Evolutionary conservation across 2,888 invertebrate genomes (phyloP), one percentile per base, ranked within the genome.

Genomic region (Drosophila eohydei): DNA sequence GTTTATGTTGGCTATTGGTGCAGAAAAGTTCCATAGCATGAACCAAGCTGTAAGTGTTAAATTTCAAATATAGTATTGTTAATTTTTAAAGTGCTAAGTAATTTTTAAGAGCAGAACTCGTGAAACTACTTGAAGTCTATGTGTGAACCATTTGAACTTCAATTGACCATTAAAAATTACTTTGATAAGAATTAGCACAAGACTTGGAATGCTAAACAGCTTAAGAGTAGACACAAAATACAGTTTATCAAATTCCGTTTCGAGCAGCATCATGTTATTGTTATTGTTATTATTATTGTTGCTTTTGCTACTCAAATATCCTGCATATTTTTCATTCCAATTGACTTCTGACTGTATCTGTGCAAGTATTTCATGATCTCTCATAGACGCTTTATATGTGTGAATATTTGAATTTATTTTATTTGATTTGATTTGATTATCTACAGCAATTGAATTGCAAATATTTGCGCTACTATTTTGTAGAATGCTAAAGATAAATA

Each of bases 401-500:
- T 30, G 6, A 8, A 8, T 50, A 59, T 58, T 69, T 54, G 59
- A 74, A 78, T 65, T 69, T 71, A 65, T 79, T 77, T 72, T 26
- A 71, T 78, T 73, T 71, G 51, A 64, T 74, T 73, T 71, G 51
- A 64, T 74, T 80, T 57, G 62, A 61, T 71, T 63, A 75, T 62
- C 50, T 58, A 60, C 28, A 76, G 72, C 80, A 88, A 89, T 89
- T 89, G 89, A 89, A 83, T 90, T 87, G 88, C 88, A 84, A 89
- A 83, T 83, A 87, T 84, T 81, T 83, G 74, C 54, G 67, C 61
- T 66, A 88, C 81, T 80, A 73, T 80, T 77, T 68, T 59, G 55
- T 71, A 63, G 64, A 66, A 67, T 72, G 52, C 66, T 72, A 72
- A 68, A 79, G 70, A 58, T 71, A 82, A 82, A 82, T 73, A 80